phyloP scores from a whole-genome alignment of 1,140 invertebrate species.

The Tetramorium alpestre region DNA sequence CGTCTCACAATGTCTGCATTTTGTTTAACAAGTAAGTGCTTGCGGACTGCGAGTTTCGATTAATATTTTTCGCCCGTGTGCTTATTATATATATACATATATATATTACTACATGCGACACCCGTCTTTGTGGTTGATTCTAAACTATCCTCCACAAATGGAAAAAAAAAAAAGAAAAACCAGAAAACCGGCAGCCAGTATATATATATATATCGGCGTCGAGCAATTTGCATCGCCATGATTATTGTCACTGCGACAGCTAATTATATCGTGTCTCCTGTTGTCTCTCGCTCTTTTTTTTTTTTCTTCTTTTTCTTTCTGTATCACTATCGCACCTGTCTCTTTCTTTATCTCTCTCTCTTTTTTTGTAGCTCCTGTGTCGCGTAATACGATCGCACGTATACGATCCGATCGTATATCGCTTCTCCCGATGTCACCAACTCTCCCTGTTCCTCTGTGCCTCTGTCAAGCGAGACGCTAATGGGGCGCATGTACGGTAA shows the following conservation, averaged over 20 bases:
- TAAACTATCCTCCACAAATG: slow-evolving; percentile 37
- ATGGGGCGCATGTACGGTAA: slow-evolving; percentile 28
- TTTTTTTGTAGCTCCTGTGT: slow-evolving; percentile 16
- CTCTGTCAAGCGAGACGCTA: slow-evolving; percentile 46
- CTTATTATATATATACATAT: slow-evolving; percentile 54
- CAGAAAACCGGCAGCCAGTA: slow-evolving; percentile 32
- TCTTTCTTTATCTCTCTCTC: not conserved
- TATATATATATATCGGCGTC: slow-evolving; percentile 43
- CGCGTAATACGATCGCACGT: slow-evolving; percentile 33
- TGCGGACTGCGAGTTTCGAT: slow-evolving; percentile 57
- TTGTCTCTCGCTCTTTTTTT: slow-evolving; percentile 9
- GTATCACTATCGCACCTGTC: slow-evolving; percentile 8
- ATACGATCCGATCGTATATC: slow-evolving; percentile 40
- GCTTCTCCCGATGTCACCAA: slow-evolving; percentile 26
- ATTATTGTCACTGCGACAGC: slow-evolving; percentile 47
- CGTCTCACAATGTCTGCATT: slow-evolving; percentile 57
- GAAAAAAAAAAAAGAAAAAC: not conserved
- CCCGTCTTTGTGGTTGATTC: slow-evolving; percentile 52
- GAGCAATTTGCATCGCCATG: slow-evolving; percentile 50
- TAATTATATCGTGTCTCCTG: slow-evolving; percentile 29
- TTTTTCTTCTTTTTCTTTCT: slow-evolving; percentile 32
- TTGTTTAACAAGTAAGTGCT: slow-evolving; percentile 60
- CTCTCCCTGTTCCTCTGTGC: slow-evolving; percentile 10
- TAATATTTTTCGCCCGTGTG: slow-evolving; percentile 60
- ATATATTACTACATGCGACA: slow-evolving; percentile 56